A percentile compares a stretch with the other conserved stretches of the same genome.
Conservation (phyloP, 2,888 invertebrate species). For the Crossocerus cetratus region DNA sequence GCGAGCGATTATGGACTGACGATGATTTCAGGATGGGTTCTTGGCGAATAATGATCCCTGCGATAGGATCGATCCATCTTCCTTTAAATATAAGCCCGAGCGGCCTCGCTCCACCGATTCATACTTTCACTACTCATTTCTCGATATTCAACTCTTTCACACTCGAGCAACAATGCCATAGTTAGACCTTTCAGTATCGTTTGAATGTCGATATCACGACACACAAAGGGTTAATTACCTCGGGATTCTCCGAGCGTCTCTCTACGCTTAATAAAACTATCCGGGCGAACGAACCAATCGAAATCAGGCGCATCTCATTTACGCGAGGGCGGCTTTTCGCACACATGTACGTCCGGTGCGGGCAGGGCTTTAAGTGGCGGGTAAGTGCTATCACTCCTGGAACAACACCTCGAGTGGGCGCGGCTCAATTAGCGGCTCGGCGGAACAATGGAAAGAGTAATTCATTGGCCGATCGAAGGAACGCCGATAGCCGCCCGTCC, state of each 20-base stretch:
- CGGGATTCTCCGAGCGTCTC: too few species aligned
- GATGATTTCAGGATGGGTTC: neutral
- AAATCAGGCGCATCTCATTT: constrained; percentile 40
- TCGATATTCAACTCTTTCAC: too few species aligned
- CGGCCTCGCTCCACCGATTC: too few species aligned
- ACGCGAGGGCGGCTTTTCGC: constrained; percentile 34
- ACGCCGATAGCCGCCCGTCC: constrained; percentile 25
- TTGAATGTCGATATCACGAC: too few species aligned
- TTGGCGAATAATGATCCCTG: too few species aligned
- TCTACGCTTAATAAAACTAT: too few species aligned
- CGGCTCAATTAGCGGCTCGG: constrained; percentile 48
- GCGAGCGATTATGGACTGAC: neutral
- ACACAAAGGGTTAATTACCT: too few species aligned
- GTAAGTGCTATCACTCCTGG: constrained; percentile 44
- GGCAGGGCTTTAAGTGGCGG: constrained; percentile 40
- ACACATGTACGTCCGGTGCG: neutral
- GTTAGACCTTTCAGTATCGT: too few species aligned
- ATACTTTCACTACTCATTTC: too few species aligned
- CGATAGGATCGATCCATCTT: too few species aligned
- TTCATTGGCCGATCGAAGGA: constrained; percentile 43
- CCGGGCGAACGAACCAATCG: neutral
- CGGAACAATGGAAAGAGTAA: constrained; percentile 42
- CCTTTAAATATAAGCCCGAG: too few species aligned
- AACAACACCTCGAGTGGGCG: constrained; percentile 49
- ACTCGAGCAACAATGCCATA: too few species aligned